A percentile compares a stretch with the other conserved stretches of the same genome.
phyloP scores from a whole-genome alignment of 2,113 vertebrate genomes.

The Poeciliopsis turrubarensis region DNA sequence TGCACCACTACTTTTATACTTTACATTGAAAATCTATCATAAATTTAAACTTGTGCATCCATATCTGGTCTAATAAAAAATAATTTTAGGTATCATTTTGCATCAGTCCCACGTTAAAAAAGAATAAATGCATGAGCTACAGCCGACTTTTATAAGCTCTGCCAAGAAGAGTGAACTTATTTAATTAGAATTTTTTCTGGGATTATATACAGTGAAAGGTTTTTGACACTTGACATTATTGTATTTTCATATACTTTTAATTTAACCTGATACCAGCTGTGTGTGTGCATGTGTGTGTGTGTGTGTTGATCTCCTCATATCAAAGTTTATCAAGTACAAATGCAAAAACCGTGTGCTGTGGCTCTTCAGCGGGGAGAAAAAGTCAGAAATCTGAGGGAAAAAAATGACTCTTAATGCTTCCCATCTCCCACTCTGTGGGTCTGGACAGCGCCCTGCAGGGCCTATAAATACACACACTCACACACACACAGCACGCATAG shows the following conservation, averaged over 20 bases:
- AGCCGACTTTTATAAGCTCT: too few species aligned
- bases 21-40: too few species aligned
- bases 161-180: too few species aligned
- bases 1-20: too few species aligned
- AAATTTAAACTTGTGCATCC: too few species aligned
- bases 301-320: neutral
- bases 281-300: neutral
- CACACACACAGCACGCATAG: constrained; percentile 1
- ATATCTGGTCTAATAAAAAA: too few species aligned
- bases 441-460: constrained; percentile 40
- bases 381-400: constrained; percentile 6
- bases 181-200: too few species aligned
- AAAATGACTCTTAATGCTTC: constrained; percentile 56
- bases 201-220: neutral
- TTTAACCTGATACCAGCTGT: neutral
- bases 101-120: too few species aligned
- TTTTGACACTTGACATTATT: neutral
- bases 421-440: constrained; percentile 44
- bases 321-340: constrained; percentile 15
- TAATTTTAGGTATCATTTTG: too few species aligned
- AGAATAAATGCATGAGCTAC: too few species aligned
- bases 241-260: neutral
- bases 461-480: neutral
- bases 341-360: constrained; percentile 34
- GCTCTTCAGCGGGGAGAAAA: constrained; percentile 16